phyloP scores from a whole-genome alignment of 2,797 vertebrate genomes.

The Hozukius guyotensis region DNA sequence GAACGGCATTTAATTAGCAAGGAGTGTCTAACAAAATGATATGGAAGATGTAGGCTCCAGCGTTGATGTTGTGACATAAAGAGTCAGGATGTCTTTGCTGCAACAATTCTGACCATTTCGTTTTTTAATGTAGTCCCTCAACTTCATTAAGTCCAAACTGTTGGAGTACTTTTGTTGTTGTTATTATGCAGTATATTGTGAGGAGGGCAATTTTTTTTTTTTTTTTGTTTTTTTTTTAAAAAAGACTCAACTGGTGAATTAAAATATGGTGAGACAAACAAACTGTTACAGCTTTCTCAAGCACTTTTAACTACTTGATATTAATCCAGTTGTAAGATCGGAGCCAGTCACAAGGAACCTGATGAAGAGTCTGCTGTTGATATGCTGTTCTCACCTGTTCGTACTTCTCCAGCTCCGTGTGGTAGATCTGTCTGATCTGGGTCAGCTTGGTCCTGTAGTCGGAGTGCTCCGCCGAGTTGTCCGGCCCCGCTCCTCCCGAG shows the following conservation, averaged over 20 bases:
- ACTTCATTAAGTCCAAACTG: not conserved
- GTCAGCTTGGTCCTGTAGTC: constrained; percentile 97
- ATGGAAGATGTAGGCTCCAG: not conserved
- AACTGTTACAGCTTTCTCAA: not conserved
- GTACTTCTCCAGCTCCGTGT: constrained; percentile 99
- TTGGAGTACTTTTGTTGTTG: not conserved
- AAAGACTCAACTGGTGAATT: not conserved
- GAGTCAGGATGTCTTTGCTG: not conserved
- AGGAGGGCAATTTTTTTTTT: not conserved
- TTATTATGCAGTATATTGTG: rapidly evolving
- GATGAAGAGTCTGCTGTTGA: not conserved
- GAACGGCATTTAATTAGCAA: not conserved
- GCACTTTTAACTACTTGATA: not conserved
- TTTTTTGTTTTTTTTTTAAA: not conserved
- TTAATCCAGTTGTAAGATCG: not conserved
- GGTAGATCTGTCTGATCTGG: constrained; percentile 98
- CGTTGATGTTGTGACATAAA: not conserved
- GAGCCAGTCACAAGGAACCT: not conserved
- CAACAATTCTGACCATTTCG: not conserved
- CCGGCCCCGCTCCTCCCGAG: constrained; percentile 87
- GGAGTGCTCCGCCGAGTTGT: constrained; percentile 95
- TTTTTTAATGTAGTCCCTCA: not conserved
- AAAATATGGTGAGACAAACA: not conserved
- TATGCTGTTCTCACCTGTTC: constrained; percentile 88
- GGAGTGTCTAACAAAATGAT: not conserved